Base-by-base conservation (phyloP, 2,888 invertebrate species). In the Papilio elwesi region DNA sequence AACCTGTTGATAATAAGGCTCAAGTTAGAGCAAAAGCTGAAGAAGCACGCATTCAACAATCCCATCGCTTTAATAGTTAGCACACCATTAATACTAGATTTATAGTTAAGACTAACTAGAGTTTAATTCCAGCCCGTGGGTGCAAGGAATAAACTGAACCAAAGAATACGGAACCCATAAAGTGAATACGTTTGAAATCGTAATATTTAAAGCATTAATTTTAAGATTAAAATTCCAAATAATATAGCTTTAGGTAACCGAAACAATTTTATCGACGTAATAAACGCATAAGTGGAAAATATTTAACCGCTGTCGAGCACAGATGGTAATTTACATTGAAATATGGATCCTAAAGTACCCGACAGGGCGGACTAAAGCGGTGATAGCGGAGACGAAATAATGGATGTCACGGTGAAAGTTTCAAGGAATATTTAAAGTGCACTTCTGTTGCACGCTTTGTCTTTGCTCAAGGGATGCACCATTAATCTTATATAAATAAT, bases 71-170 rank as follows among this genome's bases (percentile, higher is more conserved):
- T 63, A 72, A 63, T 48, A 68, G 55, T 72, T 63, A 68, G 53
- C 72, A 72, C 63, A 62, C 63, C 49, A 68, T 63, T 68, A 72
- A 68, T 49, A 63, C 63, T 72, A 72, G 63, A 72, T 72, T 72
- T 68, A 68, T 68, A 53, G 53, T 72, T 49, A 38, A 64, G 53
- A 63, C 63, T 68, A 63, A 49, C 68, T 72, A 43, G 57, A 38
- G 36, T 68, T 63, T 62, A 51, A 66, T 71, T 52, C 47, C 13
- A 49, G 63, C 48, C 48, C 38, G 68, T 72, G 53, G 68, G 49
- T 66, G 65, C 49, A 71, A 48, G 36, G 26, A 65, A 10, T 57
- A 36, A 70, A 70, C 36, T 55, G 11, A 53, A 68, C 3, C 55
- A 48, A 53, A 36, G 48, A 63, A 68, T 57, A 62, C 43, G 38